Evolutionary conservation across 2,797 vertebrate species (phyloP).

Genomic region (Crocidura indochinensis): DNA sequence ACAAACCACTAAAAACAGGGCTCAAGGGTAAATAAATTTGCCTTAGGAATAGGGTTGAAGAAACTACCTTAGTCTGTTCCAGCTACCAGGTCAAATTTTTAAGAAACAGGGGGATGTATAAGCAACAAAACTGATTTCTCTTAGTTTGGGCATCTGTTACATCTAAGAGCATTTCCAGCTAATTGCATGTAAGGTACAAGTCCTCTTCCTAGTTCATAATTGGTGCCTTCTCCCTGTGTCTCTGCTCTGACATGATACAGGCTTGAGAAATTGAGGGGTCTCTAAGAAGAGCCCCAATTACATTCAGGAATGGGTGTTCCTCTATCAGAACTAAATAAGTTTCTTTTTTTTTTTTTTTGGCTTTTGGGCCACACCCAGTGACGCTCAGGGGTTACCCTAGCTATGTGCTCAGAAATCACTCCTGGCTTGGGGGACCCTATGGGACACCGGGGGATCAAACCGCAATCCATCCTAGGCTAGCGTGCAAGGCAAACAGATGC

Average conservation of each 20-base stretch:
- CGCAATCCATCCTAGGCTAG: no score
- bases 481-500: no score
- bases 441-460: no score
- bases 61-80: neutral
- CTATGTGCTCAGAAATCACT: no score
- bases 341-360: no score
- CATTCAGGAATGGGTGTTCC: neutral
- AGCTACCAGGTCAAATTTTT: neutral
- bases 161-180: neutral
- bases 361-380: no score
- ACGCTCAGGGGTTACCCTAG: no score
- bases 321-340: neutral
- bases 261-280: neutral
- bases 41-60: neutral
- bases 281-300: neutral
- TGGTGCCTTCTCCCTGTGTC: neutral
- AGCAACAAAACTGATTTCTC: constrained; percentile 25
- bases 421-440: no score
- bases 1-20: neutral
- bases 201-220: neutral
- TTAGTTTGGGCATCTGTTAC: neutral
- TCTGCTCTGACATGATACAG: neutral
- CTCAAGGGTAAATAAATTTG: neutral
- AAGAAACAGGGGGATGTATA: neutral
- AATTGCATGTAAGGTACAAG: neutral